phyloP scores from a whole-genome alignment of 2,797 vertebrate species.

The Acanthopagrus latus region DNA sequence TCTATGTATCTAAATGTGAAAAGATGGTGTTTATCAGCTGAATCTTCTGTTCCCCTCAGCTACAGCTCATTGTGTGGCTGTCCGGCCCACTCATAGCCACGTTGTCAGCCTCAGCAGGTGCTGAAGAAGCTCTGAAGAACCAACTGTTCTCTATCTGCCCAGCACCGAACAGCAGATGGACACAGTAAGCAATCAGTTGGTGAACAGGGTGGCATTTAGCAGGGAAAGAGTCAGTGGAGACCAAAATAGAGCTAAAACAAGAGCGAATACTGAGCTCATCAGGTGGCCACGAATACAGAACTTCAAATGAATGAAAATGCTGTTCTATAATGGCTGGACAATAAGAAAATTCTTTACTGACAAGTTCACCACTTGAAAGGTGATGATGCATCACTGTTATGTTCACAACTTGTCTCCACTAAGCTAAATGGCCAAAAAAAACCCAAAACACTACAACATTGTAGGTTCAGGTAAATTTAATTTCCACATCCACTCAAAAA shows the following conservation, averaged over 20 bases:
- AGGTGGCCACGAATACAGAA: background rate
- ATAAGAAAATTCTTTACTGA: background rate
- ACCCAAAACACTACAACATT: no score
- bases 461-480: no score
- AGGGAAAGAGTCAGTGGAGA: background rate
- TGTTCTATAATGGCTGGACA: background rate
- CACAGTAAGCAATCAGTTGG: background rate
- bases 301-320: background rate
- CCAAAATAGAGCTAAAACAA: background rate
- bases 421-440: no score
- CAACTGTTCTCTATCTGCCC: background rate
- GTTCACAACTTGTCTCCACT: background rate
- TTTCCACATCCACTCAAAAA: background rate
- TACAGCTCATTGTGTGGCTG: background rate
- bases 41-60: background rate
- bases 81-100: background rate
- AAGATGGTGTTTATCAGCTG: background rate
- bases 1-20: background rate
- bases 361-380: background rate
- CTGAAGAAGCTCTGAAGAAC: background rate
- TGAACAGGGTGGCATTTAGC: background rate
- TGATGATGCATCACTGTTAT: background rate
- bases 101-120: background rate
- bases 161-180: background rate
- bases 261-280: background rate